phyloP scores from a whole-genome alignment of 2,888 invertebrate species.

The Epirrhoe tristata region DNA sequence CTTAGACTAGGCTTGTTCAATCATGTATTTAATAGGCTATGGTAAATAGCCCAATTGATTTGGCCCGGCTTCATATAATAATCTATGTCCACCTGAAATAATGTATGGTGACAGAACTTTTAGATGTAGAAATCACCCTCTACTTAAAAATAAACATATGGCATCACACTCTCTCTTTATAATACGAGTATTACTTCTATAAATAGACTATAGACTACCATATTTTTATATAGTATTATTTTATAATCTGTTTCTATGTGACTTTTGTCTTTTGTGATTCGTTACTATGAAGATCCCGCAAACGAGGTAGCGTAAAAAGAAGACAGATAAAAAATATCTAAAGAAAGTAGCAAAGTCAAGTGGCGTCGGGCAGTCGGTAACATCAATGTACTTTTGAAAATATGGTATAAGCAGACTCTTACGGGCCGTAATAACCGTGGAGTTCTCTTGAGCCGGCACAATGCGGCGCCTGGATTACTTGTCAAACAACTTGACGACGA shows the following conservation, averaged over 20 bases:
- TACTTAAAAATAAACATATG: too few relatives aligned
- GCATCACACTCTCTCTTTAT: too few relatives aligned
- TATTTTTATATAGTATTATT: not conserved
- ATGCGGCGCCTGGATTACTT: slow-evolving; percentile 70
- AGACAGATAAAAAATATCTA: slow-evolving; percentile 33
- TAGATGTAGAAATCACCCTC: too few relatives aligned
- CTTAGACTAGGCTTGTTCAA: slow-evolving; percentile 57
- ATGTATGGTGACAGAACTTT: too few relatives aligned
- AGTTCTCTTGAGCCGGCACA: slow-evolving; percentile 59
- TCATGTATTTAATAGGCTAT: slow-evolving; percentile 26
- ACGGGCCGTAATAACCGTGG: slow-evolving; percentile 64
- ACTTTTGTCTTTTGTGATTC: not conserved
- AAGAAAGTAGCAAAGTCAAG: slow-evolving; percentile 42
- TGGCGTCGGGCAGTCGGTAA: slow-evolving; percentile 40
- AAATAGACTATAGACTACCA: too few relatives aligned
- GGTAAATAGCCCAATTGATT: slow-evolving; percentile 45
- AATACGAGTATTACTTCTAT: not conserved
- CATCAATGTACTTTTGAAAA: slow-evolving; percentile 50
- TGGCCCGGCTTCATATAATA: too few relatives aligned
- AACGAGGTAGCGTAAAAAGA: not conserved
- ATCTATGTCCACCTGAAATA: too few relatives aligned
- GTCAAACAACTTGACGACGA: slow-evolving; percentile 71
- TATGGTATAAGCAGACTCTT: slow-evolving; percentile 54
- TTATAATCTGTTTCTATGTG: not conserved
- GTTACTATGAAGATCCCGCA: slow-evolving; percentile 24